A percentile compares a stretch with the other conserved stretches of the same genome.
These are phyloP conservation scores for Sphyrna mokarran DNA, from an alignment of 2,113 vertebrate genomes.

Conservation along the genomic window DNA sequence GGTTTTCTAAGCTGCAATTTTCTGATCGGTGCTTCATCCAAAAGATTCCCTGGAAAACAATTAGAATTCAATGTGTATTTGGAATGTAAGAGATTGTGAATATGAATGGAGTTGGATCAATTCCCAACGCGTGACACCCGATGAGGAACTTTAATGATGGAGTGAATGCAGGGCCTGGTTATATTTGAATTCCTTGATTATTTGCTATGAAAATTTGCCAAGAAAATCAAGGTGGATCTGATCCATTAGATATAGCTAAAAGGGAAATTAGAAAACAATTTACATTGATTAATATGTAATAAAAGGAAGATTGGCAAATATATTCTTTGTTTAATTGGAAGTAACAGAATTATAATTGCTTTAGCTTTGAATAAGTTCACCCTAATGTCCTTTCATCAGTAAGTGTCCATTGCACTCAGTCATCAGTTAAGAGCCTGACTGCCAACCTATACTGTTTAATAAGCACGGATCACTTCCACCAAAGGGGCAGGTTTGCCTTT, in stretches of 20 bases:
- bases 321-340: slow-evolving; percentile 29
- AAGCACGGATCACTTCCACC: not conserved
- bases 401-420: not conserved
- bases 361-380: slow-evolving; percentile 28
- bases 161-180: not conserved
- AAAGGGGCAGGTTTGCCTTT: not conserved
- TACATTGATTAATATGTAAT: slow-evolving; percentile 35
- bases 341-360: slow-evolving; percentile 21
- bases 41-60: not conserved
- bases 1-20: not conserved
- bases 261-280: slow-evolving; percentile 33
- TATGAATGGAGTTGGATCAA: not conserved
- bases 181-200: slow-evolving; percentile 1
- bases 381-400: slow-evolving; percentile 22
- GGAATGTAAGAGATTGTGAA: not conserved
- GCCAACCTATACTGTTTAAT: not conserved
- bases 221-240: not conserved
- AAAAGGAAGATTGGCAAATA: slow-evolving; percentile 32
- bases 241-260: not conserved
- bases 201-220: slow-evolving; percentile 10
- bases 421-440: not conserved
- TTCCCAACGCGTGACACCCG: not conserved
- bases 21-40: not conserved
- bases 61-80: not conserved
- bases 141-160: not conserved